Base-by-base conservation (phyloP, 1,140 invertebrate species). In the Leptonema lineaticorne region DNA sequence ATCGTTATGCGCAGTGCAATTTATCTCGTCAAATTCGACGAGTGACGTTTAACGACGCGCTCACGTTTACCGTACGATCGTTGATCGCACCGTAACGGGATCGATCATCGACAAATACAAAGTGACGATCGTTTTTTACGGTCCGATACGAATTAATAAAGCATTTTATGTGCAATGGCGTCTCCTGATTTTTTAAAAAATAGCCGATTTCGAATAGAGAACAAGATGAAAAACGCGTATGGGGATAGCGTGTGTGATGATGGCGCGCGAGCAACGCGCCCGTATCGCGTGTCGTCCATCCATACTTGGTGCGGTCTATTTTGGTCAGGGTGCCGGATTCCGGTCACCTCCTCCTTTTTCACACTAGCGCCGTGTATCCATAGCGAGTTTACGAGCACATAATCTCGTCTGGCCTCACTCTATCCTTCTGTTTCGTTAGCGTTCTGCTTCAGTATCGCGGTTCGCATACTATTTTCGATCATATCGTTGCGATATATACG, bases 231-330 rank as follows among this genome's bases (percentile, higher is more conserved):
- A 37, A 6, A 37, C 9, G 46, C 46, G 9, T 9, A 20, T 8
- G 46, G 9, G 20, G 46, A 16, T 41, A 41, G 37, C 11, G 37
- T 9, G 37, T 16, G 37, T 41, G 11, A 16, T 41, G 24, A 45
- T n/a, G n/a, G 33, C 28, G 18, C n/a, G 45, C 24, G 58, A 9
- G 16, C 20, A 37, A 8, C 45, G 41, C 64, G 28, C 45, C n/a
- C 58, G 70, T 69, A 67, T 72, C 70, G 67, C 45, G 56, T 72
- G 64, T 64, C 70, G 70, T 45, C n/a, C 70, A 58, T 65, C 70
- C 70, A 72, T 69, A 72, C 67, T 72, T 67, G 70, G 70, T 48
- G 22, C 41, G 70, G 60, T 69, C 70, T 72, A 72, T 72, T 72
- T 69, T 67, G 26, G 70, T 64, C 62, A 0, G 27, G 57, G 26